Percentiles rank a stretch among this genome's conserved stretches.
Conservation (phyloP, 2,113 vertebrate species). For the Romanogobio albipinnatus region DNA sequence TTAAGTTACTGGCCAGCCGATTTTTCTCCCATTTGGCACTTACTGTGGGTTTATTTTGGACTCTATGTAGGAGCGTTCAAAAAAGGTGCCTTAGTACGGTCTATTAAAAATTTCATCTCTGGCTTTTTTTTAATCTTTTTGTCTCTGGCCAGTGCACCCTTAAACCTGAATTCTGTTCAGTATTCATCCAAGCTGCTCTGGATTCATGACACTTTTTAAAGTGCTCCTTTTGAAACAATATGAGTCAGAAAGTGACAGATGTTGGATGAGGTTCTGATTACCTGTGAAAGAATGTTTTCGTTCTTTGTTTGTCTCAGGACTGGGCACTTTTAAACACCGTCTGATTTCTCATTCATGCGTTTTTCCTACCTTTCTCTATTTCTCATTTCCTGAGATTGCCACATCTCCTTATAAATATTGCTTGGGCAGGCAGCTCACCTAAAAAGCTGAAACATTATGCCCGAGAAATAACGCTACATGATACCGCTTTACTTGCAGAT, state of each 20-base stretch:
- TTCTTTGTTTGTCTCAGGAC: not conserved
- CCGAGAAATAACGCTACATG: not conserved
- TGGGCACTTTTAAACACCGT: not conserved
- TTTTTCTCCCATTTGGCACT: not conserved
- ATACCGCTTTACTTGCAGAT: not conserved
- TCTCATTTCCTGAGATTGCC: constrained; percentile 1
- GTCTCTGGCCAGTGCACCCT: not conserved
- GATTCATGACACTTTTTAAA: constrained; percentile 20
- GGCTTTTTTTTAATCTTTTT: not conserved
- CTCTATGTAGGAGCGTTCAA: not conserved
- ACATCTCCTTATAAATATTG: constrained; percentile 2
- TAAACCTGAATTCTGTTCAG: not conserved
- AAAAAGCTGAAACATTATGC: not conserved
- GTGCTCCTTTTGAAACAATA: not conserved
- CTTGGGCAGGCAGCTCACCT: not conserved
- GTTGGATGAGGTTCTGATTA: constrained; percentile 20
- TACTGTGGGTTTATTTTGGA: not conserved
- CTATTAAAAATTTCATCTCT: not conserved
- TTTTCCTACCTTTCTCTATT: constrained; percentile 17
- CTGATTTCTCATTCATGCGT: constrained; percentile 20
- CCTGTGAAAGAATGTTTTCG: not conserved
- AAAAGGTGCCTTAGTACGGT: not conserved
- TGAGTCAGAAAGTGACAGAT: not conserved
- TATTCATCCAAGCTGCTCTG: constrained; percentile 2
- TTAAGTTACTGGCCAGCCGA: not conserved